Conservation (phyloP, 2,888 invertebrate species). For the Toxonevra muliebris region DNA sequence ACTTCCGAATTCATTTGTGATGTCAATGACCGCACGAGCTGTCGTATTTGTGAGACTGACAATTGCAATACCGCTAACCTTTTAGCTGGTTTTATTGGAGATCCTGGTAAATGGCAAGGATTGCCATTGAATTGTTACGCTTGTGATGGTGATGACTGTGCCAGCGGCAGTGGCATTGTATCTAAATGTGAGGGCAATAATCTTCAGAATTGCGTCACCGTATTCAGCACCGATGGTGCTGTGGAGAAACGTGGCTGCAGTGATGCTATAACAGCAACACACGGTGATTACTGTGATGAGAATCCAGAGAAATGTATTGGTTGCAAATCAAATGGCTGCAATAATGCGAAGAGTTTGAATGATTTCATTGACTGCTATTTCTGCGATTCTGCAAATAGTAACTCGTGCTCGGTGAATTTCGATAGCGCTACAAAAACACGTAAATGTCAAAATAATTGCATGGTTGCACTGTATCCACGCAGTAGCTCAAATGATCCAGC, state of each 20-base stretch:
- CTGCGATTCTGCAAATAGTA: conserved; percentile 50
- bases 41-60: conserved; percentile 48
- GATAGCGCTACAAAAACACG: conserved; percentile 27
- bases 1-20: conserved; percentile 51
- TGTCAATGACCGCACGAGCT: conserved; percentile 40
- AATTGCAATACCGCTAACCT: conserved; percentile 55
- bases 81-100: conserved; percentile 47
- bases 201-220: conserved; percentile 55
- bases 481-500: conserved; percentile 49
- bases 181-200: conserved; percentile 51
- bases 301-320: conserved; percentile 45
- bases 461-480: conserved; percentile 55
- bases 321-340: conserved; percentile 59
- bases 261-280: conserved; percentile 42
- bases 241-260: conserved; percentile 57
- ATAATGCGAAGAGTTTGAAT: conserved; percentile 44
- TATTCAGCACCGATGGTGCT: conserved; percentile 45
- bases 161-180: conserved; percentile 20
- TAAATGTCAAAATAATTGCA: conserved; percentile 53
- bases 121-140: conserved; percentile 53
- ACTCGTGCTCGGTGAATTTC: conserved; percentile 39
- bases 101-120: conserved; percentile 58
- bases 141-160: conserved; percentile 49
- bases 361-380: conserved; percentile 53
- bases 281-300: conserved; percentile 49